phyloP scores from a whole-genome alignment of 1,140 invertebrate species.

The Euwallacea fornicatus region DNA sequence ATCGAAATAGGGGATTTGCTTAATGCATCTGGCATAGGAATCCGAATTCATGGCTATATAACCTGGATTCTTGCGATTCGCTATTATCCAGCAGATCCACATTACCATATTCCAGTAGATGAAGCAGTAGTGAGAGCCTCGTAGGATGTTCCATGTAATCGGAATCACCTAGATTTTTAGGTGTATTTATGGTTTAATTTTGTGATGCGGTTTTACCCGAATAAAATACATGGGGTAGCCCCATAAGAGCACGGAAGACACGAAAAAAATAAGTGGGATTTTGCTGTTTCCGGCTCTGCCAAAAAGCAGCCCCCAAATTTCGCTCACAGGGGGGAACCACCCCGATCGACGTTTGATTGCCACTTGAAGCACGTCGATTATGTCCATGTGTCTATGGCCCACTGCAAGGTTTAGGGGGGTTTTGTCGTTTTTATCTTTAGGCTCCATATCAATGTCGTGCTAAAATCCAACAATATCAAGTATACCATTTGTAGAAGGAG shows the following conservation, averaged over 20 bases:
- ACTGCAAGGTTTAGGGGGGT: conserved; percentile 85
- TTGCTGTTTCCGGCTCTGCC: conserved; percentile 88
- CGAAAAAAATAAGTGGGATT: conserved; percentile 81
- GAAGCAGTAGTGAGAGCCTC: conserved; percentile 85
- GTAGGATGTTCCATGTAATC: conserved; percentile 84
- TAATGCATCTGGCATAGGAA: conserved; percentile 84
- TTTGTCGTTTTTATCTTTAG: conserved; percentile 88
- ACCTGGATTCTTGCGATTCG: conserved; percentile 85
- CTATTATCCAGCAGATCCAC: conserved; percentile 91
- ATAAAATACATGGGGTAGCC: conserved; percentile 92
- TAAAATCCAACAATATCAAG: conserved; percentile 44
- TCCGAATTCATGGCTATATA: conserved; percentile 87
- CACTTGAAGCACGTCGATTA: conserved; percentile 76
- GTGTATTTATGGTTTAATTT: not conserved
- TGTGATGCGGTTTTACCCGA: conserved; percentile 60
- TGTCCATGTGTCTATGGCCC: conserved; percentile 81
- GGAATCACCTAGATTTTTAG: conserved; percentile 60
- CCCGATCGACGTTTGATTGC: conserved; percentile 79
- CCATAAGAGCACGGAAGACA: conserved; percentile 84
- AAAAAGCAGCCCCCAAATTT: conserved; percentile 87
- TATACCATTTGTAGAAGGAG: not conserved
- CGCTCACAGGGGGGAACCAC: conserved; percentile 82
- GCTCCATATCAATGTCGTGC: conserved; percentile 82
- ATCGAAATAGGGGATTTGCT: conserved; percentile 86
- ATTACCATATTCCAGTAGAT: conserved; percentile 87